A percentile compares a stretch with the other conserved stretches of the same genome.
Evolutionary conservation across 2,888 invertebrate genomes (phyloP).

Genomic region (Spisula subtruncata): DNA sequence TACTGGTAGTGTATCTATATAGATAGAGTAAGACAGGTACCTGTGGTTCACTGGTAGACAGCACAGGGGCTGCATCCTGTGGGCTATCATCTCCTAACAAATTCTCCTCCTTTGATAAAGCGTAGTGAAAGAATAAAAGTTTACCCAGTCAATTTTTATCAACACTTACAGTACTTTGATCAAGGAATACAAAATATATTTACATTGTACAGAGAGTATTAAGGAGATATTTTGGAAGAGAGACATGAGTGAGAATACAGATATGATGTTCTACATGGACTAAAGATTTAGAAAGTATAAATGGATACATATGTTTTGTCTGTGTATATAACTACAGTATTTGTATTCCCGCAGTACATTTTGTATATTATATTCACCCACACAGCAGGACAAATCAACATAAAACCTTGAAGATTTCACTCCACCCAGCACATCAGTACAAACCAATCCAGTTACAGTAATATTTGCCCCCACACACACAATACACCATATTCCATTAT

Average conservation of each 20-base stretch:
- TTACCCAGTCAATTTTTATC: not conserved
- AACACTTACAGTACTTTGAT: not conserved
- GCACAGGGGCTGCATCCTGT: conserved; percentile 17
- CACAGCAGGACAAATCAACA: not conserved
- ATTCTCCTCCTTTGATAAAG: conserved; percentile 18
- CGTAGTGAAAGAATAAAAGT: conserved; percentile 12
- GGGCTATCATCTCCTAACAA: conserved; percentile 8
- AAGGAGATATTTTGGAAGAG: no score
- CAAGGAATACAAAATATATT: not conserved
- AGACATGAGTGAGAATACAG: not conserved
- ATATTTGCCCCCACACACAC: not conserved
- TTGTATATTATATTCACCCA: no score
- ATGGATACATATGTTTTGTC: not conserved
- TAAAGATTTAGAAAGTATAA: not conserved
- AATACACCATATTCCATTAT: not conserved
- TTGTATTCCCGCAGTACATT: not conserved
- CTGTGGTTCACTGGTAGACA: conserved; percentile 18
- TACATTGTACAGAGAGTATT: not conserved
- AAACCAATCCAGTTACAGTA: not conserved
- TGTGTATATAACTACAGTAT: not conserved
- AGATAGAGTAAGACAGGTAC: conserved; percentile 10
- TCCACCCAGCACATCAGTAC: not conserved
- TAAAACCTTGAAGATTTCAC: not conserved
- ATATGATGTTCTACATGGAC: not conserved
- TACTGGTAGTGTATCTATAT: not conserved